phyloP scores from a whole-genome alignment of 2,113 vertebrate species.

The Pterocles burchelli region DNA sequence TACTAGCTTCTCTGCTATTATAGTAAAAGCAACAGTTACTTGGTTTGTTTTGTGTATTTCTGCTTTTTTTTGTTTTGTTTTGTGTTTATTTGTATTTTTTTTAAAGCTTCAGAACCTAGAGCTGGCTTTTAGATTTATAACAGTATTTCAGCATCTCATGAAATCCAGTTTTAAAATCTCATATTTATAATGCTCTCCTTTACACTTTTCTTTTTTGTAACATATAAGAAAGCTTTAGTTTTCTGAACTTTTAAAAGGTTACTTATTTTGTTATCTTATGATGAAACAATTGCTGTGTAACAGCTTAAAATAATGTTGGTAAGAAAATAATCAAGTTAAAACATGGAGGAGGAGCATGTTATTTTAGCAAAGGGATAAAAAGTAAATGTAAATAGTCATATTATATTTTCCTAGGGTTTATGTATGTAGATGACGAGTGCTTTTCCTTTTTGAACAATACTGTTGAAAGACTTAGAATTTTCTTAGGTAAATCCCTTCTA shows the following conservation, averaged over 20 bases:
- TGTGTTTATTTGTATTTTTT: background rate
- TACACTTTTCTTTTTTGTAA: background rate
- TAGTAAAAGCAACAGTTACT: background rate
- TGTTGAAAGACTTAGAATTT: background rate
- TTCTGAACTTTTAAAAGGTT: background rate
- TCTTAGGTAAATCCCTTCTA: background rate
- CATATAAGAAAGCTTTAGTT: background rate
- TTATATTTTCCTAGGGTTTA: background rate
- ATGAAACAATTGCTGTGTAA: background rate
- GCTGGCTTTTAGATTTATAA: background rate
- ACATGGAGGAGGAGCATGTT: fast-evolving
- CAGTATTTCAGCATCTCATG: background rate
- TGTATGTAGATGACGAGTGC: background rate
- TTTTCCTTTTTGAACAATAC: background rate
- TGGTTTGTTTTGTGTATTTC: background rate
- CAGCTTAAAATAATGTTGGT: background rate
- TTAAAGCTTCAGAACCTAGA: background rate
- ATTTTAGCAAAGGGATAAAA: background rate
- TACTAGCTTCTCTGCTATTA: background rate
- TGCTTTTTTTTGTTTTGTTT: background rate
- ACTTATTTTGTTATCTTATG: background rate
- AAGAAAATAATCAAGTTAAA: background rate
- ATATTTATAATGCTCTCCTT: background rate
- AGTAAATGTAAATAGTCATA: background rate
- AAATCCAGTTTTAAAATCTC: background rate